Percentiles rank a stretch among this genome's conserved stretches.
These are phyloP conservation scores for Lepidocyrtinus sp. DNA, from an alignment of 2,888 invertebrate species.

Conservation along the genomic window DNA sequence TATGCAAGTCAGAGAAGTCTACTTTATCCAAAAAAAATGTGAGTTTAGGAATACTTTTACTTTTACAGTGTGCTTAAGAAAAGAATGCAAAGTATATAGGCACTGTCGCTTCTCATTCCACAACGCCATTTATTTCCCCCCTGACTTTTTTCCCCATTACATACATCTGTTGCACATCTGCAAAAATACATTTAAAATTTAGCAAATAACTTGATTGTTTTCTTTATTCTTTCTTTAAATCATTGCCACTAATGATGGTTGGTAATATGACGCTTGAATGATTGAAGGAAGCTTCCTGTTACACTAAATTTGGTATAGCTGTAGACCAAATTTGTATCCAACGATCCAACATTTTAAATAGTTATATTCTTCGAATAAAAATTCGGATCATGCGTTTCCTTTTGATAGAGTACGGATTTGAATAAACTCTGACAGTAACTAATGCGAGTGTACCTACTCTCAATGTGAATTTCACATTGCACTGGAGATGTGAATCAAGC, in stretches of 20 bases:
- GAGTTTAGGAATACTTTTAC: constrained; percentile 8
- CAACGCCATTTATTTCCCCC: constrained; percentile 39
- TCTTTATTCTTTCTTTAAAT: constrained; percentile 2
- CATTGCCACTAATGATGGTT: constrained; percentile 15
- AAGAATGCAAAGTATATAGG: neutral
- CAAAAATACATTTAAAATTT: constrained; percentile 18
- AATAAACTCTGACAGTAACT: constrained; percentile 48
- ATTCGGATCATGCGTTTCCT: constrained; percentile 23
- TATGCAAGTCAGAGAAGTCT: constrained; percentile 14
- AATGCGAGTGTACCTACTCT: constrained; percentile 19
- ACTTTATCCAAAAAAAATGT: constrained; percentile 1
- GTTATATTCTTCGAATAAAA: no score
- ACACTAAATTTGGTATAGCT: constrained; percentile 5
- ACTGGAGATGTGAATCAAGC: neutral
- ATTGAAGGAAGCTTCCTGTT: constrained; percentile 36
- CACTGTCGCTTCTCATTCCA: constrained; percentile 25
- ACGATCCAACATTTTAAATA: neutral
- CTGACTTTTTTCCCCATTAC: constrained; percentile 3
- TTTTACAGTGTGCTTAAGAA: constrained; percentile 12
- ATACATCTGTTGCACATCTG: constrained; percentile 38
- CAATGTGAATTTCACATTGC: constrained; percentile 1
- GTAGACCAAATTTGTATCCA: neutral
- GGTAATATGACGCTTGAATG: constrained; percentile 34
- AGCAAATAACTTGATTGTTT: constrained; percentile 28
- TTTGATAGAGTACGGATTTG: constrained; percentile 53